Evolutionary conservation across 2,888 invertebrate genomes (phyloP).

Genomic region (Tetragonula carbonaria): DNA sequence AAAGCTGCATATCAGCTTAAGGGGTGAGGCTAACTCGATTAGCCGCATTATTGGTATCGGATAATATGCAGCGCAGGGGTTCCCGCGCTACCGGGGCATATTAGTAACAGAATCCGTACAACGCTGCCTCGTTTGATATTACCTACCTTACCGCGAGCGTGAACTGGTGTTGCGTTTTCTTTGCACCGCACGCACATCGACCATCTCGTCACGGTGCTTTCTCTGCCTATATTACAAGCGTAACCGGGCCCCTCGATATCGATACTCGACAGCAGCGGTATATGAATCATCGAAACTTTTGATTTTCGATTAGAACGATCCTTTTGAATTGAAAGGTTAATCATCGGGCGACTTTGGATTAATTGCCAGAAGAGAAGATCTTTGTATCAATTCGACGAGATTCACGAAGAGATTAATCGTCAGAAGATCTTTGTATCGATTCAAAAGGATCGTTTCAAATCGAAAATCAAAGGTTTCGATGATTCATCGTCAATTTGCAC

Average conservation of each 20-base stretch:
- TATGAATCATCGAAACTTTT: too few relatives aligned
- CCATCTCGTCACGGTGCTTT: not conserved
- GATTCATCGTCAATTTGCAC: too few relatives aligned
- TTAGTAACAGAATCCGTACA: slow-evolving; percentile 84
- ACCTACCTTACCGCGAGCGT: slow-evolving; percentile 73
- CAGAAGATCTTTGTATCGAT: too few relatives aligned
- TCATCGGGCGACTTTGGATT: too few relatives aligned
- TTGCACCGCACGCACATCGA: slow-evolving; percentile 31
- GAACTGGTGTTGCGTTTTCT: slow-evolving; percentile 51
- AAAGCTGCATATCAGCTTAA: slow-evolving; percentile 83
- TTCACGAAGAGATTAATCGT: too few relatives aligned
- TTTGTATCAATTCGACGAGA: too few relatives aligned
- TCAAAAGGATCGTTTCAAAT: too few relatives aligned
- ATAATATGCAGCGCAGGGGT: slow-evolving; percentile 84
- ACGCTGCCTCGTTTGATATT: slow-evolving; percentile 83
- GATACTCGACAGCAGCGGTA: not conserved
- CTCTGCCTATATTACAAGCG: not conserved
- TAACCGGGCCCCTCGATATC: not conserved
- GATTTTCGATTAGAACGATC: too few relatives aligned
- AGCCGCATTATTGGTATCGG: slow-evolving; percentile 84
- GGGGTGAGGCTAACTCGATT: slow-evolving; percentile 81
- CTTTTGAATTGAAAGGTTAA: too few relatives aligned
- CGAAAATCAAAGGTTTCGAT: too few relatives aligned
- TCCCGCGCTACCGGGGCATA: slow-evolving; percentile 78
- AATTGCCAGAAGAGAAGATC: too few relatives aligned